Evolutionary conservation across 30 jellyfish, hydroid and myxozoan species (phyloP).

Genomic region (Turritopsis dohrnii): DNA sequence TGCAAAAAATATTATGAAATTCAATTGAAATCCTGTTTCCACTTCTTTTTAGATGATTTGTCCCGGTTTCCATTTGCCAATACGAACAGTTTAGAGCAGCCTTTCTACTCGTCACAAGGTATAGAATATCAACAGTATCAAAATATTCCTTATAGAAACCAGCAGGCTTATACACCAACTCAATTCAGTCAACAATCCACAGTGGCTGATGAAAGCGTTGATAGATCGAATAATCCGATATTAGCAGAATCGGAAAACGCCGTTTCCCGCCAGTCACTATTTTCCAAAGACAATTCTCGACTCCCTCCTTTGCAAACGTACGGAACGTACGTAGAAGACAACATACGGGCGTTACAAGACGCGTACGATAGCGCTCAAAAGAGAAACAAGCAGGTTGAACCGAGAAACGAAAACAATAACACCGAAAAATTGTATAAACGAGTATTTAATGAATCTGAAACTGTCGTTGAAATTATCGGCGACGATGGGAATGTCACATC

Average conservation of each 20-base stretch:
- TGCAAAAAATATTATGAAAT: no score
- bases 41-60: background rate
- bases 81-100: background rate
- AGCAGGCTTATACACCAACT: background rate
- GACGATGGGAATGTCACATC: slow-evolving; percentile 18
- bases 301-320: background rate
- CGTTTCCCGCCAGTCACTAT: background rate
- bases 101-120: background rate
- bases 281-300: background rate
- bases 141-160: background rate
- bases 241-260: background rate
- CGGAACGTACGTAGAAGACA: background rate
- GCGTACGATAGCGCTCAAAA: background rate
- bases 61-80: background rate
- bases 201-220: background rate
- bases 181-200: background rate
- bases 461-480: slow-evolving; percentile 26
- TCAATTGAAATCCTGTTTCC: background rate
- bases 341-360: background rate
- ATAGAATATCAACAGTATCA: background rate
- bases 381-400: background rate
- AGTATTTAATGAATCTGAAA: slow-evolving; percentile 27
- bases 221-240: background rate
- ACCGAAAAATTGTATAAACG: slow-evolving; percentile 22
- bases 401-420: background rate